Evolutionary conservation across 1,140 invertebrate genomes (phyloP).

Genomic region (Carposina sasakii): DNA sequence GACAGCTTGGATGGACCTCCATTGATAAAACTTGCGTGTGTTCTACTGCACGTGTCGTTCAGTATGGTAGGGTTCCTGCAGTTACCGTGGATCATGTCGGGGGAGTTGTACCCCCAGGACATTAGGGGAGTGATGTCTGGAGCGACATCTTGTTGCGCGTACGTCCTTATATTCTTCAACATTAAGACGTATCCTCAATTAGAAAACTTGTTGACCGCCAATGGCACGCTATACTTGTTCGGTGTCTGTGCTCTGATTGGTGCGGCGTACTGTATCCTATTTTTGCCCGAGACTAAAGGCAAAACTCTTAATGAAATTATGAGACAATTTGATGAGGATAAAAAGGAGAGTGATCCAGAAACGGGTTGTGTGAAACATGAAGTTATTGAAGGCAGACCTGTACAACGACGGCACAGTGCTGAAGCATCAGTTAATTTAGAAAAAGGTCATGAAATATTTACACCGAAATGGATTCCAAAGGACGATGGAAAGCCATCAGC

Average conservation of each 20-base stretch:
- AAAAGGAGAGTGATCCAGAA: conserved; percentile 55
- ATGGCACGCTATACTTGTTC: conserved; percentile 85
- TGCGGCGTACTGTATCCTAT: conserved; percentile 77
- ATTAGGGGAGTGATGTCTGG: conserved; percentile 80
- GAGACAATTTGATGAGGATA: conserved; percentile 72
- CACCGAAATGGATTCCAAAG: conserved; percentile 34
- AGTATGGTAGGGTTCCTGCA: conserved; percentile 84
- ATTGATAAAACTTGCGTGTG: conserved; percentile 75
- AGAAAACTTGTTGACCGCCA: conserved; percentile 73
- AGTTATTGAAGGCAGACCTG: conserved; percentile 31
- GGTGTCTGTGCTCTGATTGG: conserved; percentile 78
- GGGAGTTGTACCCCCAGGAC: conserved; percentile 80
- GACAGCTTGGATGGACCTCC: conserved; percentile 66
- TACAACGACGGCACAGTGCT: conserved; percentile 56
- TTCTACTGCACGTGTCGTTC: conserved; percentile 79
- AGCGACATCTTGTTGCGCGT: conserved; percentile 79
- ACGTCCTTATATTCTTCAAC: conserved; percentile 79
- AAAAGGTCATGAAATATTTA: conserved; percentile 37
- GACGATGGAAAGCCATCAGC: conserved; percentile 28
- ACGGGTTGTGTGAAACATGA: conserved; percentile 31
- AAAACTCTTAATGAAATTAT: conserved; percentile 86
- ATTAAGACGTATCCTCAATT: conserved; percentile 81
- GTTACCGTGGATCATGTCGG: conserved; percentile 83
- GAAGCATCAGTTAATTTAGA: conserved; percentile 49
- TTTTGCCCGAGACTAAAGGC: conserved; percentile 87